phyloP scores from a whole-genome alignment of 2,888 invertebrate genomes.

The Clitarchus hookeri region DNA sequence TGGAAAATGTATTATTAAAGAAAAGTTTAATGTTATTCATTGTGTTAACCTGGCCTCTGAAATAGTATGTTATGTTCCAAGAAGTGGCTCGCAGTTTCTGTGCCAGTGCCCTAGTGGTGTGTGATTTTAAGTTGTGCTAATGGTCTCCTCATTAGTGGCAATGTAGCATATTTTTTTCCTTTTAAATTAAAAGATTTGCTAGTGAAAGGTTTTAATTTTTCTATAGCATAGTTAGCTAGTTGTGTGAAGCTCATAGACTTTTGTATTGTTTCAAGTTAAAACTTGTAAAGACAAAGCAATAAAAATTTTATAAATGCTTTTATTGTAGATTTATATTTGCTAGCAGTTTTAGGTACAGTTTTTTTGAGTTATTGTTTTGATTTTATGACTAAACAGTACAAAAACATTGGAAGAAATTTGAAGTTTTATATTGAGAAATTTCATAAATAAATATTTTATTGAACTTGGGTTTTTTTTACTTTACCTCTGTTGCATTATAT shows the following conservation, averaged over 20 bases:
- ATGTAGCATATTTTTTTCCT: not conserved
- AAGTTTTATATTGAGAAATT: not conserved
- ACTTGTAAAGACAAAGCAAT: not conserved
- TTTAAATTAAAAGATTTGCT: not conserved
- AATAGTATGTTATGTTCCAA: no score
- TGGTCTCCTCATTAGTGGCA: not conserved
- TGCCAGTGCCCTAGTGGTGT: not conserved
- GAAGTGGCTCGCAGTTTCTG: no score
- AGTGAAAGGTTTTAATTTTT: not conserved
- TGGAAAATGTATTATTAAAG: no score
- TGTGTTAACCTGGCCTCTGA: no score
- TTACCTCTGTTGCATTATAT: no score
- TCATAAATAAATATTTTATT: slow-evolving; percentile 2
- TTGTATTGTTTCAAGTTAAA: not conserved
- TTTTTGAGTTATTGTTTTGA: not conserved
- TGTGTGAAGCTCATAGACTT: not conserved
- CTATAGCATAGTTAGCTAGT: not conserved
- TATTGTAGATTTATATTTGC: not conserved
- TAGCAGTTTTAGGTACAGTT: not conserved
- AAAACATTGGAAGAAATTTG: not conserved
- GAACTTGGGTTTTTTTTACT: not conserved
- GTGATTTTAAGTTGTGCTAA: not conserved
- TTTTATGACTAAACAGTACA: not conserved
- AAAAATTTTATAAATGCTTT: not conserved
- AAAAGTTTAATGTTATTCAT: no score